Base-by-base conservation (phyloP, 2,888 invertebrate species). In the Caenorhabditis zanzibari region DNA sequence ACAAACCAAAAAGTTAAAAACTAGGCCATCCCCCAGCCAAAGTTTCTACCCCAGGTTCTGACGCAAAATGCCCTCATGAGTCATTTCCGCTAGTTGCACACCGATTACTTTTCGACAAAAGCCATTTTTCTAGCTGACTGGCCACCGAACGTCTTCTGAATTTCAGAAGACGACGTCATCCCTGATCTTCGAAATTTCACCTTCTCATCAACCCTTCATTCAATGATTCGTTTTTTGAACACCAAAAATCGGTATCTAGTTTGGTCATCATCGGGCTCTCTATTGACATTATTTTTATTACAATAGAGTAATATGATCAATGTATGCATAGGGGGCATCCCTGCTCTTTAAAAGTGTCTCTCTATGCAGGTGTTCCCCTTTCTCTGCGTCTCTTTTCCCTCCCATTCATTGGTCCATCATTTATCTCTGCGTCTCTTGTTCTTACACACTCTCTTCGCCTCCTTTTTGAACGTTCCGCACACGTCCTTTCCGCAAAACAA, bases 401-500 rank as follows among this genome's bases (percentile, higher is more conserved):
- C 47, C 12, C 32, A 58, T n/a, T 54, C 22, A 5, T 7, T 68
- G 68, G 68, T 68, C 68, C 68, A 38, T 68, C 54, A 16, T 35
- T 52, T 54, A 38, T 26, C 35, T 54, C 68, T 68, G 54, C 35
- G 38, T 38, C 54, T 68, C 68, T 24, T 32, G 6, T 16, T 26
- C 10, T 5, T 12, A 24, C 16, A 38, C 32, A 26, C 63, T 52
- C 41, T 61, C 41, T 61, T 16, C 49, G 2, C 49, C 22, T 41
- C 35, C 22, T n/a, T 26, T 59, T 14, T 24, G 10, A 63, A 35
- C 54, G 68, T 68, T 68, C 68, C 68, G 68, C 68, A n/a, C 47
- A 54, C 54, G 68, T 68, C 68, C 54, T 68, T 68, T 68, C 54
- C 68, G 68, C 54, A 68, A 54, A 68, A 68, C 68, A 68, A 68